Conservation (phyloP, 2,797 vertebrate species). For the Craterocephalus amniculus region DNA sequence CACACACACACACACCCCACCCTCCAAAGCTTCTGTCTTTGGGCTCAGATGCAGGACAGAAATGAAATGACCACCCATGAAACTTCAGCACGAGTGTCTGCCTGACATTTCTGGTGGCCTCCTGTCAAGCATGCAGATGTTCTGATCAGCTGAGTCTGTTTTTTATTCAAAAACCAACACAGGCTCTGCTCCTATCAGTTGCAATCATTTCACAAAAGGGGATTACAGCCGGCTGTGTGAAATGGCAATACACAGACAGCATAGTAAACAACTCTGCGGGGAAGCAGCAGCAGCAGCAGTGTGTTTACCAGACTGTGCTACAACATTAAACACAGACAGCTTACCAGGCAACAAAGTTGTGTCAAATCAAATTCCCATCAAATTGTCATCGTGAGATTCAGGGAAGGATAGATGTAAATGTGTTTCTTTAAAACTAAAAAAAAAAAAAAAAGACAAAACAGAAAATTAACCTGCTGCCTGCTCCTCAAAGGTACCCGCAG, state of each 20-base stretch:
- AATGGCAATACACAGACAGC: constrained; percentile 38
- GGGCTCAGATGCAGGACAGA: constrained; percentile 15
- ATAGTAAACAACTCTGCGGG: constrained; percentile 50
- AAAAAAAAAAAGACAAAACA: not conserved
- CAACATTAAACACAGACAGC: constrained; percentile 8
- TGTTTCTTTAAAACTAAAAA: not conserved
- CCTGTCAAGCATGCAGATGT: constrained; percentile 33
- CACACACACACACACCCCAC: no score
- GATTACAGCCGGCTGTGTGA: constrained; percentile 21
- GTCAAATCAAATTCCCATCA: not conserved
- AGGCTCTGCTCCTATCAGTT: constrained; percentile 22
- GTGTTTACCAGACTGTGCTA: constrained; percentile 15
- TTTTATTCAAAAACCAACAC: constrained; percentile 19
- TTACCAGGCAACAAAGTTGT: constrained; percentile 34
- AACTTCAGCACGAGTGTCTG: constrained; percentile 32
- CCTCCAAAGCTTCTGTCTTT: not conserved
- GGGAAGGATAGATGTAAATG: constrained; percentile 3
- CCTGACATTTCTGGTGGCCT: constrained; percentile 9
- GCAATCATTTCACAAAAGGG: constrained; percentile 29
- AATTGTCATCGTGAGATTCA: not conserved
- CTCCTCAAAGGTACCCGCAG: constrained; percentile 54
- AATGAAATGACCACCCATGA: constrained; percentile 27
- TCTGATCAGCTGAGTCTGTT: constrained; percentile 11
- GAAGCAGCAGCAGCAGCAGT: constrained; percentile 13
- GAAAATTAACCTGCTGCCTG: not conserved